Conservation (phyloP, 2,797 vertebrate genomes). For the Merluccius polli region DNA sequence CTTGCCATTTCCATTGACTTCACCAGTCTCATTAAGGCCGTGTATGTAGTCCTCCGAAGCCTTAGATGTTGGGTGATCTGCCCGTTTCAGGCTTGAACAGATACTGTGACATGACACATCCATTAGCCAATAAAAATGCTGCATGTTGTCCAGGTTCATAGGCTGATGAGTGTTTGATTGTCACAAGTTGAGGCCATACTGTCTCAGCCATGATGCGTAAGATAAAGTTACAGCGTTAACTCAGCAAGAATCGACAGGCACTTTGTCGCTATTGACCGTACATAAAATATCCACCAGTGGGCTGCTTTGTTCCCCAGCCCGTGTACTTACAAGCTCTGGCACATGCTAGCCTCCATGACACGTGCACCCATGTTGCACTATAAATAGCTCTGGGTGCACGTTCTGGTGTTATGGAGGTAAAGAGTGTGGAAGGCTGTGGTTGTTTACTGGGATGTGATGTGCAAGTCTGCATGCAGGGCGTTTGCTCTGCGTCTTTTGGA, state of each 20-base stretch:
- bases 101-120: slow-evolving; percentile 13
- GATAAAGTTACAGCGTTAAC: slow-evolving; percentile 30
- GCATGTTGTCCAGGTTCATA: neutral
- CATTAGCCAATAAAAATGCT: neutral
- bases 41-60: slow-evolving; percentile 20
- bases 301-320: slow-evolving; percentile 49
- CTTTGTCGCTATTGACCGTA: slow-evolving; percentile 38
- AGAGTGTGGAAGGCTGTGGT: neutral
- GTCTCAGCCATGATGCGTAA: slow-evolving; percentile 30
- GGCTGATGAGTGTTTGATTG: slow-evolving; percentile 9
- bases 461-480: neutral
- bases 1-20: neutral
- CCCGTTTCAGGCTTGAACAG: slow-evolving; percentile 35
- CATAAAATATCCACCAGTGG: slow-evolving; percentile 66
- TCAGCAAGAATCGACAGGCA: slow-evolving; percentile 18
- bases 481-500: slow-evolving; percentile 25
- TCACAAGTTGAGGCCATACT: neutral
- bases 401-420: slow-evolving; percentile 29
- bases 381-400: slow-evolving; percentile 51
- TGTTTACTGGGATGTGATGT: neutral
- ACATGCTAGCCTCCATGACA: slow-evolving; percentile 56
- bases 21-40: neutral
- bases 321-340: slow-evolving; percentile 57
- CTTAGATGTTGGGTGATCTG: slow-evolving; percentile 38
- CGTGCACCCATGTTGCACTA: slow-evolving; percentile 56